These are phyloP conservation scores for Aricia artaxerxes DNA, from an alignment of 2,888 invertebrate genomes.

Conservation along the genomic window DNA sequence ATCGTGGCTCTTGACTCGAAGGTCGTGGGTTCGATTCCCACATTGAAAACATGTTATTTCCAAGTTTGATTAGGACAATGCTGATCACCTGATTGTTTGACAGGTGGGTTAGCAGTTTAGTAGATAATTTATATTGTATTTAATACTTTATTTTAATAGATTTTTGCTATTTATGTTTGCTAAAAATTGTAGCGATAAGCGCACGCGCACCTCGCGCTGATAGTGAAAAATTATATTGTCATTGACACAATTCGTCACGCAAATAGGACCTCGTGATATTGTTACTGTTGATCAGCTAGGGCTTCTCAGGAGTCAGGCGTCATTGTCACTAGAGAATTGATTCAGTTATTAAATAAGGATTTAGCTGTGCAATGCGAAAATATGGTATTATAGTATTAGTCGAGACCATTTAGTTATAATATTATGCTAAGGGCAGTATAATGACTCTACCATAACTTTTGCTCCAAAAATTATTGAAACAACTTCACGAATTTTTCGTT, in stretches of 20 bases:
- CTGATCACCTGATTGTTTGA: too few species aligned
- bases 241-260: background rate
- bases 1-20: too few species aligned
- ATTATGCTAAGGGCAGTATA: background rate
- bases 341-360: background rate
- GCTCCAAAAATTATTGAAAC: background rate
- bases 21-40: too few species aligned
- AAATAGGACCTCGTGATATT: background rate
- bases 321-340: background rate
- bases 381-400: background rate
- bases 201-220: background rate
- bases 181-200: background rate
- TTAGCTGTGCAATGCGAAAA: too few species aligned
- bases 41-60: too few species aligned
- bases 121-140: background rate
- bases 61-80: too few species aligned
- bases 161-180: background rate
- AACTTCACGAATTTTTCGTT: background rate
- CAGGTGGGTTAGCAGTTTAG: background rate
- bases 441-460: background rate
- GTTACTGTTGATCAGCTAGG: background rate
- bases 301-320: background rate
- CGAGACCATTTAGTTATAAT: background rate
- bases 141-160: background rate
- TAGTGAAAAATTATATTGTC: constrained; percentile 4